phyloP scores from a whole-genome alignment of 2,797 vertebrate species.

The Chaetophractus vellerosus region DNA sequence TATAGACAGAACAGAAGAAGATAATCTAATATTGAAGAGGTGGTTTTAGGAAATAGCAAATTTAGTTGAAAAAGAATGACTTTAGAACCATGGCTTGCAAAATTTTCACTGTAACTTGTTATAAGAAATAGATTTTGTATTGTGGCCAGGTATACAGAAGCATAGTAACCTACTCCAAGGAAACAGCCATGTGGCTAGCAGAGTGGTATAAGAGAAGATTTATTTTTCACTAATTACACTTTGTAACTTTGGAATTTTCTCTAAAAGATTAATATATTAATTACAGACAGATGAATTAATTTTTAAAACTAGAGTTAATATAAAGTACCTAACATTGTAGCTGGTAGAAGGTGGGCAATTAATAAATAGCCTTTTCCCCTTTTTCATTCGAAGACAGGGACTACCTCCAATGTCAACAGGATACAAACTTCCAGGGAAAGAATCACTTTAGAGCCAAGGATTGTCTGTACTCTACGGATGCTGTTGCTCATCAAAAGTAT shows the following conservation, averaged over 20 bases:
- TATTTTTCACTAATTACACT: neutral
- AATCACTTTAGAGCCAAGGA: neutral
- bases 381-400: neutral
- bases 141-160: neutral
- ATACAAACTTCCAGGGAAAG: neutral
- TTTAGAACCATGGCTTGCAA: neutral
- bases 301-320: neutral
- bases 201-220: neutral
- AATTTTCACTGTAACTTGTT: neutral
- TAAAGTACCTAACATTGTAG: neutral
- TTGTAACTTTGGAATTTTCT: conserved; percentile 13
- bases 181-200: too few relatives aligned
- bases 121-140: conserved; percentile 13
- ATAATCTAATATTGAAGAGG: neutral
- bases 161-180: neutral
- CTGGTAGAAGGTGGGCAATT: neutral
- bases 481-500: neutral
- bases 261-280: neutral
- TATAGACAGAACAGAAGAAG: neutral
- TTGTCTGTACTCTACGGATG: neutral
- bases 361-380: neutral
- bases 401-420: neutral
- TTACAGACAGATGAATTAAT: neutral
- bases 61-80: neutral
- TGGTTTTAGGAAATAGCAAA: neutral